phyloP scores from a whole-genome alignment of 2,888 invertebrate species.

The Pristionchus japonicus region DNA sequence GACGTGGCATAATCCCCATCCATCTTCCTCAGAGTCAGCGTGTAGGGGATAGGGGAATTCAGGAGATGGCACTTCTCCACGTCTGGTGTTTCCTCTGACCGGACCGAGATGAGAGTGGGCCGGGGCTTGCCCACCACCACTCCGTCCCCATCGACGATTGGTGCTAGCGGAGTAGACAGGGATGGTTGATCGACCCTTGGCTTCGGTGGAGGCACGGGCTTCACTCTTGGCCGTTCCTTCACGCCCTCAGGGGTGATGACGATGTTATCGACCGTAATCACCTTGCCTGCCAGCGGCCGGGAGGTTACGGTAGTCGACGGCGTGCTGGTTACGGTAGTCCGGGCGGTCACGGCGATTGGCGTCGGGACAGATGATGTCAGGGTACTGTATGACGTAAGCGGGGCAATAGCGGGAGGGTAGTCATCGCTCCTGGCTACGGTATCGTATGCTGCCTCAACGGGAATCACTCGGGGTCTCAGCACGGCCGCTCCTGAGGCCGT shows the following conservation, averaged over 20 bases:
- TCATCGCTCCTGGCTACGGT: neutral
- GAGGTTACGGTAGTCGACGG: conserved; percentile 57
- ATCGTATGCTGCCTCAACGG: conserved; percentile 44
- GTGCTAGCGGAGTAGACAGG: conserved; percentile 6
- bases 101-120: conserved; percentile 71
- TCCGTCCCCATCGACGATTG: conserved; percentile 40
- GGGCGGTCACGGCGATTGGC: neutral
- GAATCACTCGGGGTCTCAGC: conserved; percentile 61
- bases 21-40: conserved; percentile 73
- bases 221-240: conserved; percentile 53
- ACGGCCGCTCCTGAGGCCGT: conserved; percentile 62
- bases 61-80: conserved; percentile 67
- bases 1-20: conserved; percentile 47
- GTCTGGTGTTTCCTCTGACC: conserved; percentile 72
- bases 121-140: conserved; percentile 43
- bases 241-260: conserved; percentile 69
- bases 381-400: neutral
- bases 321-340: conserved; percentile 1
- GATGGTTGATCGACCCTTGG: neutral
- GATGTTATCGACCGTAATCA: conserved; percentile 68
- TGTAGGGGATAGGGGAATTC: conserved; percentile 73
- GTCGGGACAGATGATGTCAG: neutral
- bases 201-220: conserved; percentile 46
- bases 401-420: neutral
- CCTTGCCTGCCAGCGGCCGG: conserved; percentile 70